A percentile compares a stretch with the other conserved stretches of the same genome.
These are phyloP conservation scores for Gandaritis pyraliata DNA, from an alignment of 2,888 invertebrate genomes.

Conservation along the genomic window DNA sequence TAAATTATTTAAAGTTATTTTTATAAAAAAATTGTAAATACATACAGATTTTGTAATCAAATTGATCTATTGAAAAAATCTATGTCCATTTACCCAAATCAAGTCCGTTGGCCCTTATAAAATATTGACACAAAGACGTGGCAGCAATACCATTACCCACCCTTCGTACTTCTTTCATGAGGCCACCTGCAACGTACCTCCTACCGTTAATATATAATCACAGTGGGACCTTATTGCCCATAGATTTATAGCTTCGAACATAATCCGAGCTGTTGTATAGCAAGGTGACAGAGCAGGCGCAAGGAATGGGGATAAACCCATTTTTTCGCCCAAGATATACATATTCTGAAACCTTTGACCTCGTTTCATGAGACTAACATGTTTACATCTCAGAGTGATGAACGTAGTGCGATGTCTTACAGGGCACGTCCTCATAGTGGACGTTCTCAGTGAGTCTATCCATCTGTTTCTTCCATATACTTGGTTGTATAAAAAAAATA, in stretches of 20 bases:
- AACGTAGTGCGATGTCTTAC: too few relatives aligned
- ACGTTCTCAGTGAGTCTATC: too few relatives aligned
- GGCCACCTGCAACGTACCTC: constrained; percentile 44
- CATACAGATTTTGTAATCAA: too few relatives aligned
- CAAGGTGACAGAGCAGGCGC: constrained; percentile 19
- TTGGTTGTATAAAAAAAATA: too few relatives aligned
- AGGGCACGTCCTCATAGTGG: too few relatives aligned
- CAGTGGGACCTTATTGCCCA: constrained; percentile 47
- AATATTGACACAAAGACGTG: constrained; percentile 37
- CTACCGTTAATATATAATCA: constrained; percentile 56
- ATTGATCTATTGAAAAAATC: constrained; percentile 9
- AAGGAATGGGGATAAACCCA: constrained; percentile 7
- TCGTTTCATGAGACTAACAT: too few relatives aligned
- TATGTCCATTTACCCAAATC: constrained; percentile 30
- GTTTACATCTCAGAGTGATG: too few relatives aligned
- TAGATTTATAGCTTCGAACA: constrained; percentile 64
- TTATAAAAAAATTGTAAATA: too few relatives aligned
- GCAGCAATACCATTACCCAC: constrained; percentile 42
- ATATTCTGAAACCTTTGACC: too few relatives aligned
- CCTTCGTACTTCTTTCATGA: constrained; percentile 48
- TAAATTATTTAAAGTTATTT: too few relatives aligned
- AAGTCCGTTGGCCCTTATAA: constrained; percentile 45
- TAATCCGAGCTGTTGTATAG: constrained; percentile 57
- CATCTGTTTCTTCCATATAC: too few relatives aligned
- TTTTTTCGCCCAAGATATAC: too few relatives aligned